These are phyloP conservation scores for Acanthiza pusilla DNA, from an alignment of 2,797 vertebrate species.

Conservation along the genomic window DNA sequence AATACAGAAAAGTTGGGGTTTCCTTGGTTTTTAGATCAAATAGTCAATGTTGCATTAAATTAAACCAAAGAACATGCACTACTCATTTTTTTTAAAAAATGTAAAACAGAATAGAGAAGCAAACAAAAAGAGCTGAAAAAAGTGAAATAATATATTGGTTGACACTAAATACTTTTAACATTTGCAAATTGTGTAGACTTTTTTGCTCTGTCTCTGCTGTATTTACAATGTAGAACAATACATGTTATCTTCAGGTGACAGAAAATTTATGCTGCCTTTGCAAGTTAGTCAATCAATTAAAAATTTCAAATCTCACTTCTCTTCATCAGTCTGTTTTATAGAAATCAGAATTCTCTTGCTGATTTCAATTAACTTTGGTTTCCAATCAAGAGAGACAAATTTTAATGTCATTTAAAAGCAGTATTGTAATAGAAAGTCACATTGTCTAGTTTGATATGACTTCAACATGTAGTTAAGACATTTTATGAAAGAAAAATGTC, in stretches of 20 bases:
- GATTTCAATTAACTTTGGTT: not conserved
- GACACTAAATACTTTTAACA: not conserved
- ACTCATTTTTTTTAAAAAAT: accelerated
- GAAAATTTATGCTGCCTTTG: not conserved
- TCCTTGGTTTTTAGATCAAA: not conserved
- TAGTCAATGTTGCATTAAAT: not conserved
- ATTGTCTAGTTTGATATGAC: not conserved
- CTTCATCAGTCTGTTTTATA: not conserved
- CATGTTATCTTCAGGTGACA: not conserved
- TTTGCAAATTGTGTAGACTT: not conserved
- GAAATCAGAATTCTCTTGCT: not conserved
- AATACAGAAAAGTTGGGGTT: not conserved
- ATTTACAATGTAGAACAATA: not conserved
- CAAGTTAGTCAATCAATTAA: not conserved
- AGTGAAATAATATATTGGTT: not conserved
- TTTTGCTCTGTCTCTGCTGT: not conserved
- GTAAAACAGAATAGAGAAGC: not conserved
- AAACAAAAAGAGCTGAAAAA: not conserved
- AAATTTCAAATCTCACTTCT: not conserved
- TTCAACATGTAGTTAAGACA: not conserved
- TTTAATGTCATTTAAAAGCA: not conserved
- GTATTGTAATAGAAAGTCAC: not conserved
- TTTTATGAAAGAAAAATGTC: not conserved
- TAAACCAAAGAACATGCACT: not conserved
- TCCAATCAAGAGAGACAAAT: not conserved